Conservation (phyloP, 2,113 vertebrate species). For the Boulengeromyrus knoepffleri region DNA sequence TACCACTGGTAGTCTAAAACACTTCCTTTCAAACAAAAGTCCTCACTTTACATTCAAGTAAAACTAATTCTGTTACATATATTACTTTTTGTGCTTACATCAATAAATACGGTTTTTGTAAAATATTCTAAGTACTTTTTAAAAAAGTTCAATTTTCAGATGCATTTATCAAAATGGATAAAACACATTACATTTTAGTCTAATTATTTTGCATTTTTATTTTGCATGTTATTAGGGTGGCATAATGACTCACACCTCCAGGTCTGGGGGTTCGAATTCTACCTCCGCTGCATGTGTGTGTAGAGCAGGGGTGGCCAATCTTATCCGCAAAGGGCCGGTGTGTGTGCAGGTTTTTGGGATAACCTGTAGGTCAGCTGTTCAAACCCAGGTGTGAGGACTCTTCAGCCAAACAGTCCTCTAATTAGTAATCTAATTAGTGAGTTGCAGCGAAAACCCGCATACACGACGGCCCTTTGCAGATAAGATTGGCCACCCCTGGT, state of each 20-base stretch:
- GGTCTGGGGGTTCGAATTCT: background rate
- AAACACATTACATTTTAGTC: background rate
- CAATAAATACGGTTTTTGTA: background rate
- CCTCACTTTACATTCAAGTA: background rate
- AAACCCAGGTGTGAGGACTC: too few relatives aligned
- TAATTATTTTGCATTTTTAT: background rate
- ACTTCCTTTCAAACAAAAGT: background rate
- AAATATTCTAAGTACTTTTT: background rate
- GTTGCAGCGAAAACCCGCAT: too few relatives aligned
- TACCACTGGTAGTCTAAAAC: background rate
- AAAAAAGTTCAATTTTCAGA: background rate
- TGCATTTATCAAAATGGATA: background rate
- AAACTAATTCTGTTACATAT: background rate
- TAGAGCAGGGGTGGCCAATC: background rate
- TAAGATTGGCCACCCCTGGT: too few relatives aligned
- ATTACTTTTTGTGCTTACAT: background rate
- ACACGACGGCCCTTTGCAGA: too few relatives aligned
- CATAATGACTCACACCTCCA: background rate
- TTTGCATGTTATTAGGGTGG: background rate
- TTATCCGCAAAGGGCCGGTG: too few relatives aligned
- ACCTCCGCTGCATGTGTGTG: background rate
- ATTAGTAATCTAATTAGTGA: too few relatives aligned
- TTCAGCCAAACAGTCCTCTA: too few relatives aligned
- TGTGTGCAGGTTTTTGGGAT: too few relatives aligned
- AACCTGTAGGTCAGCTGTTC: too few relatives aligned